These are phyloP conservation scores for Rissa tridactyla DNA, from an alignment of 2,113 vertebrate species.

Conservation along the genomic window DNA sequence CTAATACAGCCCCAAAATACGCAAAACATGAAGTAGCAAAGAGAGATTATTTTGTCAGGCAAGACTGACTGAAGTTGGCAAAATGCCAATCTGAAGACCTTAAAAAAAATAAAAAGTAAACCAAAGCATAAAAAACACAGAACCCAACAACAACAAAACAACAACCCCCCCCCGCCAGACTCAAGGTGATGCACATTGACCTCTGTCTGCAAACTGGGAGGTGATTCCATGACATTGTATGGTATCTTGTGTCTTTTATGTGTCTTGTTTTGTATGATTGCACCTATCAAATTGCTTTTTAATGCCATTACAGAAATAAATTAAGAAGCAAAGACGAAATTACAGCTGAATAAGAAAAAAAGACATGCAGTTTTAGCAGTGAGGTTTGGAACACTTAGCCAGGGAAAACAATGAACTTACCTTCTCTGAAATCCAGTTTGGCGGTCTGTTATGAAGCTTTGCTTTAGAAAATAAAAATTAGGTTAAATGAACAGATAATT, in stretches of 20 bases:
- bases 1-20: background rate
- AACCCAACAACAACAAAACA: background rate
- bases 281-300: background rate
- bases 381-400: background rate
- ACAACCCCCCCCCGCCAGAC: background rate
- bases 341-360: background rate
- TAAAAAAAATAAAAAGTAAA: background rate
- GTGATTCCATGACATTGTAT: background rate
- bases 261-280: background rate
- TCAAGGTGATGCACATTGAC: background rate
- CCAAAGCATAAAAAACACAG: background rate
- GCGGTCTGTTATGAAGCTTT: background rate
- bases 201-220: background rate
- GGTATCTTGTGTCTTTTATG: background rate
- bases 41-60: background rate
- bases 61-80: background rate
- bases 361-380: background rate
- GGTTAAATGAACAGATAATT: background rate
- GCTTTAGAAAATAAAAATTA: background rate
- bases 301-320: background rate
- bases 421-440: background rate
- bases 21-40: background rate
- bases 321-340: background rate
- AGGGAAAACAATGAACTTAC: rapidly evolving
- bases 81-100: background rate